Evolutionary conservation across 2,888 invertebrate species (phyloP).

Genomic region (Theretra japonica): DNA sequence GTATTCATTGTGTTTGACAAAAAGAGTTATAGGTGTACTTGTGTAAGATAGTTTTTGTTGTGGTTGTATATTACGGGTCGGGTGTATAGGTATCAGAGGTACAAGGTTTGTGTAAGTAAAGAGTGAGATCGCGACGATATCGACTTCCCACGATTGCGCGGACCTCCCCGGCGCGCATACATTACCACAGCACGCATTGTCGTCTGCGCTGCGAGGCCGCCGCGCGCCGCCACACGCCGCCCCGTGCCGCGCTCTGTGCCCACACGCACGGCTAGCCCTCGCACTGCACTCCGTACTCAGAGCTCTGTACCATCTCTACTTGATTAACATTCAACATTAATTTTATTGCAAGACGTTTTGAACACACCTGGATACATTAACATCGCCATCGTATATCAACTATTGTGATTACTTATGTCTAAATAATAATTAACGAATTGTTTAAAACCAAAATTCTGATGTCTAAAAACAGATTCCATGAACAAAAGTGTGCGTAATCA

Average conservation of each 20-base stretch:
- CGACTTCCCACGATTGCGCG: slow-evolving; percentile 71
- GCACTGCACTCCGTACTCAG: neutral
- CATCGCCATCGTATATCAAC: neutral
- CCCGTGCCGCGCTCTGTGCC: slow-evolving; percentile 32
- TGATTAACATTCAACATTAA: slow-evolving; percentile 39
- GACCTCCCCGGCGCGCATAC: slow-evolving; percentile 82
- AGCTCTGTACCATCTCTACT: slow-evolving; percentile 34
- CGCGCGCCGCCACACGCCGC: slow-evolving; percentile 42
- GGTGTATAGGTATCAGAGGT: slow-evolving; percentile 12
- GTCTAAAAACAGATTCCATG: neutral
- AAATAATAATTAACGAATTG: neutral
- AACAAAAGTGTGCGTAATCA: neutral
- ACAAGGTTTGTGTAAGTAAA: slow-evolving; percentile 45
- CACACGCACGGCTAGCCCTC: slow-evolving; percentile 46
- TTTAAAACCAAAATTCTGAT: neutral
- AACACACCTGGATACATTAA: neutral
- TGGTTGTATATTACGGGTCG: neutral
- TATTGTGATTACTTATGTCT: neutral
- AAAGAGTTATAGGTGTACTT: neutral
- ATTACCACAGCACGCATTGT: slow-evolving; percentile 73
- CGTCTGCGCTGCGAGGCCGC: slow-evolving; percentile 43
- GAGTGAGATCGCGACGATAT: slow-evolving; percentile 56
- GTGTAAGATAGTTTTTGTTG: neutral
- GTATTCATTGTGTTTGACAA: neutral
- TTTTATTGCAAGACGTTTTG: neutral